Evolutionary conservation across 2,888 invertebrate species (phyloP), one percentile per base, ranked within the genome.

Genomic region (Sericinus montela): DNA sequence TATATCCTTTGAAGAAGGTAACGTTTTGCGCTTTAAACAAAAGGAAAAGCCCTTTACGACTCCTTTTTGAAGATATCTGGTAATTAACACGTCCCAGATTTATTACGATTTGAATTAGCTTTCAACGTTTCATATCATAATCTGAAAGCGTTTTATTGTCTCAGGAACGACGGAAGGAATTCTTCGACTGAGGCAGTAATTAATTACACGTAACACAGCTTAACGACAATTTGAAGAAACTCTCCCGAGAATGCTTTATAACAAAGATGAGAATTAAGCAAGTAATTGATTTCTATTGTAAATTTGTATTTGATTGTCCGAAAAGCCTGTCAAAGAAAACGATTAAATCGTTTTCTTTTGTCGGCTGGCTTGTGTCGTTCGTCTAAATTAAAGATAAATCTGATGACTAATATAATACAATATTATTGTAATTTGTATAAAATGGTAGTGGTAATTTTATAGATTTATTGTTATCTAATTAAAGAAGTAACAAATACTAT

Each of bases 1-100:
- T n/a, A 64, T 66, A 62, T 68, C 70, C 74, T 80, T 81, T 76
- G 74, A 78, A 78, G 74, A 74, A 29, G 56, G 57, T 53, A 65
- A 58, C 66, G 69, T 71, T 65, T 68, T 67, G 58, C 57, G 54
- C 57, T 55, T 60, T 63, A 67, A 72, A 77, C 80, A 76, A 80
- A 82, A 75, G 69, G 66, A 64, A 61, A 62, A 64, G 57, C 64
- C 67, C 70, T 80, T 81, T 75, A 77, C 71, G 74, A 76, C 66
- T 72, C 68, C 56, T 56, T 19, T 63, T 63, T 42, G 61, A 67
- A 60, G 63, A 69, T 63, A 67, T 61, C 66, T 69, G 66, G 74
- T 78, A 80, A 83, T 85, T 84, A 83, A 81, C 79, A 81, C 81
- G 75, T 79, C 79, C 72, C 69, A 67, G 67, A 81, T 83, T 85